Conservation (phyloP, 1,140 invertebrate species). For the Lordiphosa mommai region DNA sequence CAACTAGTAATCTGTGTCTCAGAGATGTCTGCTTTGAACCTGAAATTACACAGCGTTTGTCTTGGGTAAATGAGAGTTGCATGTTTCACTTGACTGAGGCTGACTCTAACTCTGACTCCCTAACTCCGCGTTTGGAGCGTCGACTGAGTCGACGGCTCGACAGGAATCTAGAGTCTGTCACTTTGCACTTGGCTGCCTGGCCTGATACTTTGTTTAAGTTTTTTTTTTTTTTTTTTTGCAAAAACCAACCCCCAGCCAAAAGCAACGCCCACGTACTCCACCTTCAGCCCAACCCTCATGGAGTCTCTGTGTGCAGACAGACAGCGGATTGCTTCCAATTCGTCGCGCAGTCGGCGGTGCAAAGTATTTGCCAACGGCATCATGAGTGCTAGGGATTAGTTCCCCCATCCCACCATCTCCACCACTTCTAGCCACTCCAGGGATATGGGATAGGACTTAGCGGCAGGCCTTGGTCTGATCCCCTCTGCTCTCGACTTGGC, state of each 20-base stretch:
- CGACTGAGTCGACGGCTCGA: conserved; percentile 19
- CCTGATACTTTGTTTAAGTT: conserved; percentile 73
- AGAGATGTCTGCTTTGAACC: conserved; percentile 36
- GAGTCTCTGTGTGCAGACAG: conserved; percentile 58
- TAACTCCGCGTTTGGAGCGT: conserved; percentile 35
- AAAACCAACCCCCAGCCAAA: conserved; percentile 47
- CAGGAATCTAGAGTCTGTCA: conserved; percentile 27
- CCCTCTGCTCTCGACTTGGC: conserved; percentile 7
- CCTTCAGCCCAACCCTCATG: conserved; percentile 19
- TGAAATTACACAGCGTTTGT: conserved; percentile 45
- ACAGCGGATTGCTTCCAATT: conserved; percentile 76
- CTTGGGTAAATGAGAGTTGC: conserved; percentile 27
- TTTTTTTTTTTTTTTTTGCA: conserved; percentile 26
- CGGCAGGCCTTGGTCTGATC: conserved; percentile 42
- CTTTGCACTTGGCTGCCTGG: conserved; percentile 61
- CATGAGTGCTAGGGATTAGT: conserved; percentile 73
- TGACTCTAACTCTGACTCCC: conserved; percentile 32
- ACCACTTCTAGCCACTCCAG: conserved; percentile 43
- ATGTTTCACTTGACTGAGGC: conserved; percentile 49
- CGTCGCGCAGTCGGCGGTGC: conserved; percentile 76
- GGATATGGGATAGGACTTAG: conserved; percentile 27
- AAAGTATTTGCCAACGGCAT: conserved; percentile 75
- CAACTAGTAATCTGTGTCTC: background rate
- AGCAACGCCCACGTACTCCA: conserved; percentile 68
- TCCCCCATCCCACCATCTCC: conserved; percentile 22